Evolutionary conservation across 1,140 invertebrate species (phyloP), one percentile per base, ranked within the genome.

Genomic region (Plectrocnemia conspersa): DNA sequence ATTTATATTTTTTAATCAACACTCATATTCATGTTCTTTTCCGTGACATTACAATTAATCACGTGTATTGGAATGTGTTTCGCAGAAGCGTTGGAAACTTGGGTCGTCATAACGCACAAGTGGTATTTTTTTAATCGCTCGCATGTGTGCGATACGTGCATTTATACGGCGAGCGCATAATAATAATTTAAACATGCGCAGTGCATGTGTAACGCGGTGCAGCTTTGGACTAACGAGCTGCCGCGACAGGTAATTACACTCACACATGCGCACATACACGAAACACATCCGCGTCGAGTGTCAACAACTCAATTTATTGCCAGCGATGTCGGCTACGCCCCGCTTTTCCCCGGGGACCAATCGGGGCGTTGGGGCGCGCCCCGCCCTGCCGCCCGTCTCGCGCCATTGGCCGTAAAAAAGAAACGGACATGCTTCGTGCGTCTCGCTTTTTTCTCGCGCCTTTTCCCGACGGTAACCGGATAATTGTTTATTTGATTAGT

Each of bases 221-320:
- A 23, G 35, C 27, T 38, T 16, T 38, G 35, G 35, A 13, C 35
- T 13, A 16, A 33, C 45, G 45, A 47, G 45, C 45, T 24, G 27
- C 44, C 45, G 35, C 45, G 35, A 47, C 47, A 50, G 47, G 47
- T 50, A 50, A 50, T 50, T 50, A 38, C 42, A 45, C 42, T 25
- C 22, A 22, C 42, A 24, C 33, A 23, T 23, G 16, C 35, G 18
- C 33, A 15, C 33, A 25, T 23, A 24, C 47, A 38, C 42, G 16
- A 6, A n/a, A n/a, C n/a, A n/a, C n/a, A 1, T 10, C 5, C 23
- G 22, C 11, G 33, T 5, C 27, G n/a, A 47, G 47, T 50, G 47
- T 50, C 47, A 50, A 50, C 47, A 50, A 50, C 47, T 50, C 47
- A 50, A 50, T 50, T 50, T 50, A 50, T 50, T 50, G 47, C 47